These are phyloP conservation scores for Budorcas taxicolor DNA, from an alignment of 2,113 vertebrate species.

Conservation along the genomic window DNA sequence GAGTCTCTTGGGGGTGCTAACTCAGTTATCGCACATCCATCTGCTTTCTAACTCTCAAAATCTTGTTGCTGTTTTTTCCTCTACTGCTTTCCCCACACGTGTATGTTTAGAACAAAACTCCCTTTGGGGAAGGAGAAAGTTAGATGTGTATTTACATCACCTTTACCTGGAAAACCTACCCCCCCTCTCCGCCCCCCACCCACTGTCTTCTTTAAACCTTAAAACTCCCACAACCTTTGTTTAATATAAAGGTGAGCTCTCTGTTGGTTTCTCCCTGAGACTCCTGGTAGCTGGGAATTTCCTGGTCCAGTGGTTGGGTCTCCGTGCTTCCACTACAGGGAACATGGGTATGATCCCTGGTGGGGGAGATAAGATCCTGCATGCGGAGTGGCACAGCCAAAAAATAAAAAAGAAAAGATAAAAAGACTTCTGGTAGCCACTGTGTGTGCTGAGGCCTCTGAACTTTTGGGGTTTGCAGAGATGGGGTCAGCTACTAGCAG, in stretches of 20 bases:
- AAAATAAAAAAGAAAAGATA: background rate
- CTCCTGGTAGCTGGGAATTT: slow-evolving; percentile 87
- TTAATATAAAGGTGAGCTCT: background rate
- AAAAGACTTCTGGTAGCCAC: slow-evolving; percentile 91
- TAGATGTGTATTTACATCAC: background rate
- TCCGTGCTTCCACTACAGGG: background rate
- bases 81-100: background rate
- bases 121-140: background rate
- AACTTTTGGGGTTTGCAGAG: slow-evolving; percentile 92
- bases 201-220: background rate
- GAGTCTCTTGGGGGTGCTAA: background rate
- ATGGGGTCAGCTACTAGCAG: slow-evolving; percentile 88
- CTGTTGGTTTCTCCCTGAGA: slow-evolving; percentile 86
- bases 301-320: background rate
- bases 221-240: background rate
- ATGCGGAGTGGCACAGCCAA: background rate
- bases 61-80: background rate
- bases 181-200: rapidly evolving
- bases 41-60: background rate
- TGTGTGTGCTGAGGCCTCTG: slow-evolving; percentile 87
- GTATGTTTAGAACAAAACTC: background rate
- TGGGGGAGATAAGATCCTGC: background rate
- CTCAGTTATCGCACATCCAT: background rate
- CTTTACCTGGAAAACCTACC: background rate
- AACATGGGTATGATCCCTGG: background rate